Evolutionary conservation across 1,140 invertebrate genomes (phyloP).

Genomic region (Psix sp.): DNA sequence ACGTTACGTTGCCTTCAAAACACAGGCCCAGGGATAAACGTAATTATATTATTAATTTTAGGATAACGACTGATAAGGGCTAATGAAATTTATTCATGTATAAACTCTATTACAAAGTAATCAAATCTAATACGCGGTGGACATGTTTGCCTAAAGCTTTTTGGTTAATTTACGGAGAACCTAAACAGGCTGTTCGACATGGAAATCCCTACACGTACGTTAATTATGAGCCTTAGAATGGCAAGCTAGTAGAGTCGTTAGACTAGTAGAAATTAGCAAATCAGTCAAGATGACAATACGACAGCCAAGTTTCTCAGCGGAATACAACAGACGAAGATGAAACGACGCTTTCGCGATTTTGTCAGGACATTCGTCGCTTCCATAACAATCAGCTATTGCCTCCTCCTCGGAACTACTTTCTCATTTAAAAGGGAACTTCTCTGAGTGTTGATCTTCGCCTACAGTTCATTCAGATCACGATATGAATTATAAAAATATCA

Average conservation of each 20-base stretch:
- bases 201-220: conserved; percentile 56
- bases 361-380: conserved; percentile 36
- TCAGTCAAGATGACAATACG: conserved; percentile 58
- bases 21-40: conserved; percentile 7
- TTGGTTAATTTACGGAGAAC: conserved; percentile 44
- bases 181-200: conserved; percentile 40
- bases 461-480: conserved; percentile 27
- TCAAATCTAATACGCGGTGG: conserved; percentile 50
- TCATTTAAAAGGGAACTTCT: conserved; percentile 42
- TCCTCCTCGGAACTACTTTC: conserved; percentile 43
- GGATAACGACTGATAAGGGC: conserved; percentile 44
- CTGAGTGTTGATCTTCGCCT: no score
- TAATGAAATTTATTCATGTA: conserved; percentile 50
- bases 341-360: conserved; percentile 23
- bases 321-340: conserved; percentile 7
- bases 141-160: conserved; percentile 49
- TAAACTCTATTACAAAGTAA: conserved; percentile 43
- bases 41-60: conserved; percentile 48
- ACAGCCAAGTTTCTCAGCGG: conserved; percentile 23
- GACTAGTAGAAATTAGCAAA: conserved; percentile 54
- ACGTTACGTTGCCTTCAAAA: conserved; percentile 13
- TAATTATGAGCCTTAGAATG: conserved; percentile 45
- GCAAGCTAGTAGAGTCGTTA: conserved; percentile 44
- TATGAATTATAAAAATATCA: conserved; percentile 43
- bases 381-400: conserved; percentile 30